Evolutionary conservation across 53 echinoderm and acorn worm genomes (phyloP), one percentile per base, ranked within the genome.

Genomic region (Actinopyga echinites): DNA sequence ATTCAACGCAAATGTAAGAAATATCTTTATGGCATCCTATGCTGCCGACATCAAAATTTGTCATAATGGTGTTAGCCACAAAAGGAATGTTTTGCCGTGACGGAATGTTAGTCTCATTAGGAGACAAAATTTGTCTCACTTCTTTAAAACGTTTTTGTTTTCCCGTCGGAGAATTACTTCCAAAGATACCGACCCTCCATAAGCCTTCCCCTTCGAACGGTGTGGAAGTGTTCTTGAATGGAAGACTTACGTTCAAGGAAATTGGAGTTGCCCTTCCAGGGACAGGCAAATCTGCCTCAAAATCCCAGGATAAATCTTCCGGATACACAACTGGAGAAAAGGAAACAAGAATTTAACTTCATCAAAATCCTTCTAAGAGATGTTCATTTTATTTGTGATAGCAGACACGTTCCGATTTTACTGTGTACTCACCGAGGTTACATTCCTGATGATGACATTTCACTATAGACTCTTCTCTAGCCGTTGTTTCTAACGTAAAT

Each of bases 361-460:
- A 13, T 28, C 60, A 25, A 40, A 40, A 40, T 40, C 40, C 40
- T 1, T 40, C 0, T 40, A 40, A 40, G 7, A 5, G 2, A 3
- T 40, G 10, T 5, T 8, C 2, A 8, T 40, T 40, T 40, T 40
- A 40, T 40, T 0, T 5, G 8, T 40, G 5, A 40, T 40, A 40
- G 40, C 10, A 8, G 40, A 5, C 40, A 40, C 7, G 0, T 2
- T 3, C 10, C 40, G 10, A 40, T 7, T 0, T 2, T 2, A 40
- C 40, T 40, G 40, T 40, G 2, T 4, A 75, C 75, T 75, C 26
- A 77, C 77, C 77, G 10, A 77, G 33, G 9, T 21, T 54, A 21
- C 77, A 77, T 56, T 77, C 77, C 28, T 77, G 54, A 24, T 12
- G 56, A 30, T 28, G 49, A 56, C 77, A 77, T 31, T 49, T 77